Conservation (phyloP, 2,888 invertebrate genomes). For the Caenorhabditis imperialis region DNA sequence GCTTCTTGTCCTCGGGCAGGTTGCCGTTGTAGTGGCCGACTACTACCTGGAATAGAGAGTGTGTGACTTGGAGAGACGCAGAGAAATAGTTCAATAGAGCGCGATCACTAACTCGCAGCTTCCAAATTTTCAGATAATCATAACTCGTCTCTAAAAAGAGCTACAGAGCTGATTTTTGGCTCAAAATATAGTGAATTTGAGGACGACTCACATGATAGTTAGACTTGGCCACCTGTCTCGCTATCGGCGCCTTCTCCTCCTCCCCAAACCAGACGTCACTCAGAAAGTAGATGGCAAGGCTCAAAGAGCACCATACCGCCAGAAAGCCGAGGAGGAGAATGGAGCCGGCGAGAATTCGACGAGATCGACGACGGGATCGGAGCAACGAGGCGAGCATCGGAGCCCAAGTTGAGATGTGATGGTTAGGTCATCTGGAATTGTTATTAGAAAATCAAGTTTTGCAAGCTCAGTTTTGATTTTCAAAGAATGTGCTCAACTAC, state of each 20-base stretch:
- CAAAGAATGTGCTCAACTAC: too few species aligned
- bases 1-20: slow-evolving; percentile 71
- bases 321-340: slow-evolving; percentile 69
- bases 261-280: slow-evolving; percentile 66
- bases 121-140: too few species aligned
- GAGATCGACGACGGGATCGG: slow-evolving; percentile 31
- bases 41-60: too few species aligned
- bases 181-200: too few species aligned
- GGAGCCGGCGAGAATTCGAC: slow-evolving; percentile 53
- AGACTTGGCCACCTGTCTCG: neutral
- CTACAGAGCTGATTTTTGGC: too few species aligned
- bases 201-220: slow-evolving; percentile 9
- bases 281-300: slow-evolving; percentile 71
- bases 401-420: slow-evolving; percentile 13
- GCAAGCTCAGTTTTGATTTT: too few species aligned
- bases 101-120: too few species aligned
- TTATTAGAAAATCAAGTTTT: too few species aligned
- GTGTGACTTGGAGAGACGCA: too few species aligned
- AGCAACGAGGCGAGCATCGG: slow-evolving; percentile 21
- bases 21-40: slow-evolving; percentile 78
- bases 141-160: too few species aligned
- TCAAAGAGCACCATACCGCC: slow-evolving; percentile 72
- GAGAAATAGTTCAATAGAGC: too few species aligned
- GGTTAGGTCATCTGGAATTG: slow-evolving; percentile 34
- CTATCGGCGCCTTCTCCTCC: slow-evolving; percentile 1